phyloP scores from a whole-genome alignment of 2,888 invertebrate species.

The Chelonus formosanus region DNA sequence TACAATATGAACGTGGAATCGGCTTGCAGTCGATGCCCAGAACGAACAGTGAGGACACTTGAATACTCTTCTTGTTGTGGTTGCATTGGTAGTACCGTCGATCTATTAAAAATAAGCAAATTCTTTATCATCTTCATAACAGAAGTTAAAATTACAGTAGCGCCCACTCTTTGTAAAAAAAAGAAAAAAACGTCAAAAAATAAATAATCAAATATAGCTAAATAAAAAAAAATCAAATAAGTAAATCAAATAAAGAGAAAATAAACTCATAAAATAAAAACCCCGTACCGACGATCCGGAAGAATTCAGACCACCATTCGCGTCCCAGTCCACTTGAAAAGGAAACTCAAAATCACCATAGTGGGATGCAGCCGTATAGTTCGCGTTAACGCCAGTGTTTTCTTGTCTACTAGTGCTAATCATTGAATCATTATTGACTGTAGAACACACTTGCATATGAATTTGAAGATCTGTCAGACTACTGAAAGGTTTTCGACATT shows the following conservation, averaged over 20 bases:
- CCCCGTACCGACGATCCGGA: slow-evolving; percentile 58
- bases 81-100: slow-evolving; percentile 54
- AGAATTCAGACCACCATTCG: slow-evolving; percentile 54
- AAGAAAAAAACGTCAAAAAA: background rate
- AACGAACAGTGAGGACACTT: slow-evolving; percentile 93
- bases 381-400: slow-evolving; percentile 46
- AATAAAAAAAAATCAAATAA: slow-evolving; percentile 22
- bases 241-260: slow-evolving; percentile 25
- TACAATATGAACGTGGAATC: slow-evolving; percentile 93
- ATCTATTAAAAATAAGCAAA: slow-evolving; percentile 53
- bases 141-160: background rate
- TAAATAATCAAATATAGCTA: slow-evolving; percentile 14
- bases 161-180: background rate
- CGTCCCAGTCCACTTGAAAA: slow-evolving; percentile 59
- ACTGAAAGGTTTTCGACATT: slow-evolving; percentile 87
- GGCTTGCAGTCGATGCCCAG: slow-evolving; percentile 91
- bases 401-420: slow-evolving; percentile 50
- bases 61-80: slow-evolving; percentile 74
- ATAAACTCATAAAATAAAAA: slow-evolving; percentile 37
- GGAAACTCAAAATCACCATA: slow-evolving; percentile 58
- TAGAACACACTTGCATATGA: slow-evolving; percentile 77
- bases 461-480: slow-evolving; percentile 80
- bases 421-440: slow-evolving; percentile 42
- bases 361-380: slow-evolving; percentile 51
- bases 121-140: background rate